Conservation (phyloP, 2,113 vertebrate species). For the Callipepla californica region DNA sequence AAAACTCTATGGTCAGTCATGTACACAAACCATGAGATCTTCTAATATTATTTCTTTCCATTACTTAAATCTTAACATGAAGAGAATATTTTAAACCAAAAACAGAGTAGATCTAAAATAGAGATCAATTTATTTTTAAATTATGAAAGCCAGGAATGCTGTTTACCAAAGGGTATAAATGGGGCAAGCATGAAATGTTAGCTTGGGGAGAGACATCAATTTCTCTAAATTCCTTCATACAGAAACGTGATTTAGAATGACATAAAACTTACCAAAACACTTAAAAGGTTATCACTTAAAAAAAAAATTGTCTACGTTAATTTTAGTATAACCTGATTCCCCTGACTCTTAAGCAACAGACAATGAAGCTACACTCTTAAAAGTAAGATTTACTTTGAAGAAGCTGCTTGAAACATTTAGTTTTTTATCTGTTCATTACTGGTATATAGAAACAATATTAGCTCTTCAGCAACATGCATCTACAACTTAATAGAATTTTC, state of each 20-base stretch:
- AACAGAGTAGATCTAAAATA: background rate
- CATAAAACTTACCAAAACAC: conserved; percentile 2
- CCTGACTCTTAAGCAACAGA: background rate
- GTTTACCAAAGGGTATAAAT: background rate
- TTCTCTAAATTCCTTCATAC: background rate
- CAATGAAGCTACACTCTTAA: background rate
- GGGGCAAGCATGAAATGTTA: background rate
- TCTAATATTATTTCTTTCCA: conserved; percentile 19
- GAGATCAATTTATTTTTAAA: background rate
- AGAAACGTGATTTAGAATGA: background rate
- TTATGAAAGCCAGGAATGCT: background rate
- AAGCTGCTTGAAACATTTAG: background rate
- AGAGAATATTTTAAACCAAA: conserved; percentile 9
- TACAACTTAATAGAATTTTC: background rate
- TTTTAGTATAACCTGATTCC: background rate
- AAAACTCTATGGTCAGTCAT: background rate
- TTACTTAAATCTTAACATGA: conserved; percentile 25
- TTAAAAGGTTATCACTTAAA: background rate
- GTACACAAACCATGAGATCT: background rate
- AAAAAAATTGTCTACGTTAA: background rate
- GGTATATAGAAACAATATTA: background rate
- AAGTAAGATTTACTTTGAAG: background rate
- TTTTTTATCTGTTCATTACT: background rate
- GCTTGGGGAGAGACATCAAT: background rate
- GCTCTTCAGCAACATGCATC: background rate